Base-by-base conservation (phyloP, 2,797 vertebrate genomes). In the Arnoldichthys spilopterus region DNA sequence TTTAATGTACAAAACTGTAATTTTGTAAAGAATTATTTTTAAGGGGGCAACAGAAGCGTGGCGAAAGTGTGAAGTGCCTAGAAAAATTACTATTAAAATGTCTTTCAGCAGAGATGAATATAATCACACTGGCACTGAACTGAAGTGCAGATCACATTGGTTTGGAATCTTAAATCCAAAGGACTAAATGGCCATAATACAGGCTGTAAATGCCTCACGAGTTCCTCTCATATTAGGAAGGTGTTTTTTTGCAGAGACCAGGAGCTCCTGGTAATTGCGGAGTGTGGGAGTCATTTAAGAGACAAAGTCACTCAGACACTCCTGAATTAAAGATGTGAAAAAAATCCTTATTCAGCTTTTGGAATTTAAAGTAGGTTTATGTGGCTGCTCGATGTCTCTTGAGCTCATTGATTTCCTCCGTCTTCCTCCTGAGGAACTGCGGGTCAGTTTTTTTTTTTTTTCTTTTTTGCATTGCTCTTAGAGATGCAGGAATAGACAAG, bases 301-400 rank as follows among this genome's bases (percentile, higher is more conserved):
- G 85, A 88, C 81, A 88, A 86, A 88, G 86, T 84, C 85, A 73
- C 67, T 66, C 76, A 88, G 84, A 83, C 83, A 73, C 73, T 74
- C 71, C 82, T 90, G 85, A 88, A 90, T 90, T 87, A 88, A 88
- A 88, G 84, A 90, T 86, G 82, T 75, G 54, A 63, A 79, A 72
- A 47, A 70, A 85, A 86, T 84, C 85, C 78, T 87, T 87, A 85
- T 86, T 91, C 87, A 88, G 86, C 87, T 84, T 84, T 86, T 86
- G 78, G 89, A 81, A 91, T 89, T 91, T 89, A 89, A 90, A 90
- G 84, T 82, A 70, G 85, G 71, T 80, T 84, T 87, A 76, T 88
- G 87, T 86, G 83, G 83, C 84, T 84, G 76, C 85, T 86, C 74
- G 40, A 78, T 59, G 64, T 86, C 78, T 80, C 82, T 66, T 76